Percentiles rank a stretch among this genome's conserved stretches.
Conservation (phyloP, 2,888 invertebrate genomes). For the Cecidostiba fungosa region DNA sequence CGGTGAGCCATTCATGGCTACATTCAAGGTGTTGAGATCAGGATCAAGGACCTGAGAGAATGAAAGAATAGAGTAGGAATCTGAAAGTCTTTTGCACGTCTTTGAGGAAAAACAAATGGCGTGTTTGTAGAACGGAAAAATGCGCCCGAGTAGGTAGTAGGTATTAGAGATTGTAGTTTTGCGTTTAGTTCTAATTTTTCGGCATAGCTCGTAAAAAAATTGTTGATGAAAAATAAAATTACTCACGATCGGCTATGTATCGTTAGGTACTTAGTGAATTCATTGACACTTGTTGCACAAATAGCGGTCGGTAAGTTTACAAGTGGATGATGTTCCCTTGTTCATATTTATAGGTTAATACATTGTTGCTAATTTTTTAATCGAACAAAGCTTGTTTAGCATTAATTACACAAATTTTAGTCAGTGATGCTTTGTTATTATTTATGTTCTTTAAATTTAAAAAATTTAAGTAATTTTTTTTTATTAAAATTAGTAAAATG, state of each 20-base stretch:
- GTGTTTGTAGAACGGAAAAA: slow-evolving; percentile 12
- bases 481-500: neutral
- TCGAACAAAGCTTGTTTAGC: neutral
- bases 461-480: neutral
- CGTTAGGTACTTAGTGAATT: neutral
- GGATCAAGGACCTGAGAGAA: slow-evolving; percentile 62
- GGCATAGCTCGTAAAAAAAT: neutral
- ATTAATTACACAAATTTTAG: neutral
- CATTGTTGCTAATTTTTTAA: slow-evolving; percentile 25
- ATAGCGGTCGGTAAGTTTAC: neutral
- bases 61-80: slow-evolving; percentile 38
- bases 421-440: neutral
- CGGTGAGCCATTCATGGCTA: slow-evolving; percentile 56
- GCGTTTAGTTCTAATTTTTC: neutral
- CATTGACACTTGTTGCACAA: slow-evolving; percentile 53
- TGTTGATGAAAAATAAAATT: neutral
- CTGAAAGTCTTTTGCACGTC: slow-evolving; percentile 11
- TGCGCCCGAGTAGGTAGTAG: neutral
- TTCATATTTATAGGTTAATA: neutral
- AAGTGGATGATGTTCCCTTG: neutral
- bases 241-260: neutral
- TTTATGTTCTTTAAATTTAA: neutral
- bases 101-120: slow-evolving; percentile 57
- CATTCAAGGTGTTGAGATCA: slow-evolving; percentile 60
- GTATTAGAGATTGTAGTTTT: slow-evolving; percentile 4